Conservation (phyloP, 1,140 invertebrate species). For the Lordiphosa clarofinis region DNA sequence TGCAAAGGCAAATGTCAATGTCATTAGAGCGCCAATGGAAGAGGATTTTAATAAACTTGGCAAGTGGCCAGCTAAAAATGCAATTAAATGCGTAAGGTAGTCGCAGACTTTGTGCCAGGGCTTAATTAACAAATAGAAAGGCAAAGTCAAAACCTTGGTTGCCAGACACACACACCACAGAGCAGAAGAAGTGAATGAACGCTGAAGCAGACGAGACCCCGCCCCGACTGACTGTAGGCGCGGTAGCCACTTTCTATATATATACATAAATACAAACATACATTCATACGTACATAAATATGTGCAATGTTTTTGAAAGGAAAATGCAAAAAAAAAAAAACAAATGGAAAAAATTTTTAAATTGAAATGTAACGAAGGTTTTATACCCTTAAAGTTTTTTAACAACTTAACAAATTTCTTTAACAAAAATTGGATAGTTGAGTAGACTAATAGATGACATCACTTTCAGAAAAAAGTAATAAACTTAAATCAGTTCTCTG, state of each 20-base stretch:
- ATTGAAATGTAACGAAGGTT: too few species aligned
- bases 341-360: too few species aligned
- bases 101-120: conserved; percentile 14
- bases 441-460: too few species aligned
- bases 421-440: too few species aligned
- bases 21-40: conserved; percentile 52
- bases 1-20: conserved; percentile 69
- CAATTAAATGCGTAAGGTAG: conserved; percentile 67
- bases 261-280: conserved; percentile 36
- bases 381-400: too few species aligned
- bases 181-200: conserved; percentile 61
- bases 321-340: conserved; percentile 48
- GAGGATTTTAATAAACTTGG: conserved; percentile 56
- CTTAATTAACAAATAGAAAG: conserved; percentile 76
- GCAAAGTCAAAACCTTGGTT: conserved; percentile 63
- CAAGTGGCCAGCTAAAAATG: conserved; percentile 55
- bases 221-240: conserved; percentile 36
- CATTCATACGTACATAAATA: conserved; percentile 11
- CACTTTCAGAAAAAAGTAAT: too few species aligned
- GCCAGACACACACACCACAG: conserved; percentile 15
- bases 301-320: conserved; percentile 69
- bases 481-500: too few species aligned
- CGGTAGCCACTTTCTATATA: conserved; percentile 66
- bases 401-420: too few species aligned
- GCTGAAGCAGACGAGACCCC: conserved; percentile 55